These are phyloP conservation scores for Dasysyrphus tricinctus DNA, from an alignment of 2,888 invertebrate genomes.

Conservation along the genomic window DNA sequence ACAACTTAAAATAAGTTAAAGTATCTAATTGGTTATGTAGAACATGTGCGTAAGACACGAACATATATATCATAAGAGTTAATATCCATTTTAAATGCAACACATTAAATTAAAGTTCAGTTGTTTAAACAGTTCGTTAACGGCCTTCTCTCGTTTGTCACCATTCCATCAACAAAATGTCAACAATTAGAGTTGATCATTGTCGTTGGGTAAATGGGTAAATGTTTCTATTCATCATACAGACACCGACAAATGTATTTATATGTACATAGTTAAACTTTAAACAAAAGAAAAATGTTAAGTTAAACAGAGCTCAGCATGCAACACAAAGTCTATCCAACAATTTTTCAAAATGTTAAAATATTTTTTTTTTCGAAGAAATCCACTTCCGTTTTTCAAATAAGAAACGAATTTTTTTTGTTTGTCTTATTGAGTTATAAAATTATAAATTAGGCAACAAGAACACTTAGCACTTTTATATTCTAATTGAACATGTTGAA, in stretches of 20 bases:
- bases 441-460: no score
- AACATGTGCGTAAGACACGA: constrained; percentile 40
- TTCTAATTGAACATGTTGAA: no score
- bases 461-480: no score
- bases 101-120: constrained; percentile 45
- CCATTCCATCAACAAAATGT: constrained; percentile 37
- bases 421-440: no score
- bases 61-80: constrained; percentile 27
- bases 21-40: constrained; percentile 62
- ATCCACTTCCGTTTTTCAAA: no score
- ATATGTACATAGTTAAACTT: no score
- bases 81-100: constrained; percentile 43
- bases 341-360: neutral
- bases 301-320: neutral
- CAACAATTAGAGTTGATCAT: constrained; percentile 47
- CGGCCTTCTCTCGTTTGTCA: constrained; percentile 29
- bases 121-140: constrained; percentile 54
- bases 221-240: constrained; percentile 4
- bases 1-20: constrained; percentile 15
- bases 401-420: no score
- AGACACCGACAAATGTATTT: neutral
- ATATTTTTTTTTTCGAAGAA: no score
- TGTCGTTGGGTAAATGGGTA: constrained; percentile 28
- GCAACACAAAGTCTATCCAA: neutral
- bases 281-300: no score